phyloP scores from a whole-genome alignment of 2,113 vertebrate species.

The Apodemus sylvaticus region DNA sequence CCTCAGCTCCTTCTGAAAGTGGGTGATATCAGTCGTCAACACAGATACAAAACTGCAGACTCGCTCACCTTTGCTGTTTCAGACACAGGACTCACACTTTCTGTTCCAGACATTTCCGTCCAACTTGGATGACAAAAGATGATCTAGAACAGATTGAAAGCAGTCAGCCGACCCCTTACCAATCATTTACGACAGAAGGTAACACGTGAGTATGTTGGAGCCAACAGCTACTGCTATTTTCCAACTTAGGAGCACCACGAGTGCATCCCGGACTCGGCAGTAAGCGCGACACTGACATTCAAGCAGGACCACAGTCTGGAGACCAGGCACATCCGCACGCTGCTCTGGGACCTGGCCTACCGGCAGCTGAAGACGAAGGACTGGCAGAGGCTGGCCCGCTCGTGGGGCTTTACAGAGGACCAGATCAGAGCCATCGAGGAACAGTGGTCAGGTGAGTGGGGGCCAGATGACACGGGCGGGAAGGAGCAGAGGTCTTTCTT shows the following conservation, averaged over 20 bases:
- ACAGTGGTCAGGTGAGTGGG: constrained; percentile 92
- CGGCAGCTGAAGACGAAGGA: constrained; percentile 87
- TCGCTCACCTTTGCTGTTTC: background rate
- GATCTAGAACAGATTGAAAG: background rate
- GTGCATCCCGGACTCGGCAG: constrained; percentile 76
- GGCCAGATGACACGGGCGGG: background rate
- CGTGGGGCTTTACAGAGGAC: constrained; percentile 89
- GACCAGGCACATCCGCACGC: constrained; percentile 87
- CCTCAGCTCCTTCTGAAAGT: background rate
- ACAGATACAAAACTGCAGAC: background rate
- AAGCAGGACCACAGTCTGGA: constrained; percentile 92
- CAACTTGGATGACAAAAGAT: constrained; percentile 19
- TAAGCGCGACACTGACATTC: constrained; percentile 87
- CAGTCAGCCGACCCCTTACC: background rate
- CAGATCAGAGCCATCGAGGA: constrained; percentile 92
- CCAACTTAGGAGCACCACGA: constrained; percentile 85
- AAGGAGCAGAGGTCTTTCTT: background rate
- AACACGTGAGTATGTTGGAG: background rate
- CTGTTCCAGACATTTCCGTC: background rate
- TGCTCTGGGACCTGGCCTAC: constrained; percentile 92
- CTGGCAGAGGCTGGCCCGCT: constrained; percentile 91
- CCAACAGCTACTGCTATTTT: constrained; percentile 71
- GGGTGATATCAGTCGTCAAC: background rate
- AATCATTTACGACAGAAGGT: background rate
- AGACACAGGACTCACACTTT: background rate